Evolutionary conservation across 2,888 invertebrate genomes (phyloP), one percentile per base, ranked within the genome.

Genomic region (Mesopsocus fuscifrons): DNA sequence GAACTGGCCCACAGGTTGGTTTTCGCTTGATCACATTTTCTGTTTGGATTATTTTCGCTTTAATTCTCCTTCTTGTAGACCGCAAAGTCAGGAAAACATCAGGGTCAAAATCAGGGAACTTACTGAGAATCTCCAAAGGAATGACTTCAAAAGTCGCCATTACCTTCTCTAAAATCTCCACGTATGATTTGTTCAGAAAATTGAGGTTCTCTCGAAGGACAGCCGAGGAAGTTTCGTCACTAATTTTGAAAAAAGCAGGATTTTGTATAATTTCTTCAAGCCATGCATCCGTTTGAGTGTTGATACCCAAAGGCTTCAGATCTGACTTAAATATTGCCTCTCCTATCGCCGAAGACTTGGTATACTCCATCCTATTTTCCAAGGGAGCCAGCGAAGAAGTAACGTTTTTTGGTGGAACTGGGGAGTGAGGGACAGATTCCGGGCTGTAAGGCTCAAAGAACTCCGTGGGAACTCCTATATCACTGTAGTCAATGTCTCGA

Each of bases 161-260:
- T 51, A 72, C 69, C 58, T 72, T 76, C 52, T 77, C 75, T 52
- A 76, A 57, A 31, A 77, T 54, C 51, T 74, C 66, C 48, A 69
- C 61, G 49, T 77, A 72, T 47, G 70, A 63, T 42, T 61, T 59
- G 56, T 68, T 71, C 43, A 65, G 57, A 52, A 16, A 34, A 31
- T 45, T 42, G 13, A 45, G 31, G 16, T 45, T 23, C 22, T 23
- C 20, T 38, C 20, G 17, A 6, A 38, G 11, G 20, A 20, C 11
- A 18, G 6, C 13, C 5, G 17, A 17, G 20, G 38, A 13, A 3
- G 18, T 38, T 5, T 38, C 38, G 4, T 17, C 5, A 16, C 18
- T 20, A 18, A 21, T 16, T 13, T 6, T 18, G n/a, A 6, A 5
- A 38, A 38, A 38, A 13, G 38, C 38, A 5, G 15, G 18, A 17